Conservation (phyloP, 2,113 vertebrate genomes). For the Macquaria australasica region DNA sequence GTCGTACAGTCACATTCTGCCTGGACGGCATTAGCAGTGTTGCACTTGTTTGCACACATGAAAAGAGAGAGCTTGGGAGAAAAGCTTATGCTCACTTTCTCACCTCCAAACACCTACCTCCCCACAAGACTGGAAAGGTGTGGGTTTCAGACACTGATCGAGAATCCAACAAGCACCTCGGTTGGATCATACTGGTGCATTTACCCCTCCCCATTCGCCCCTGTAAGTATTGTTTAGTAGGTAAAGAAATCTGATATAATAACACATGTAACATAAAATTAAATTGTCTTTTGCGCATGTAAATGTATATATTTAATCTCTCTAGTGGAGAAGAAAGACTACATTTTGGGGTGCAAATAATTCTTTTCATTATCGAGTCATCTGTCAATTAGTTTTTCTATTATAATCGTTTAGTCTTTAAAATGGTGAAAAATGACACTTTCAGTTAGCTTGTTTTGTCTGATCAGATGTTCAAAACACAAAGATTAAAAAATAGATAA, state of each 20-base stretch:
- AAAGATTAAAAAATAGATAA: background rate
- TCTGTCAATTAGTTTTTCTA: background rate
- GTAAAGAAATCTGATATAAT: background rate
- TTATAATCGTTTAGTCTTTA: background rate
- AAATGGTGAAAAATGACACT: background rate
- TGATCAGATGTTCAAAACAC: background rate
- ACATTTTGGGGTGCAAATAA: background rate
- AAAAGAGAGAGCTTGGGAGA: background rate
- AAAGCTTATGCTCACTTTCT: background rate
- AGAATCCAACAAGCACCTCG: background rate
- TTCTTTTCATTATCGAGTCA: background rate
- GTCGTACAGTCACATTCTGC: background rate
- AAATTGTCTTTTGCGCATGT: background rate
- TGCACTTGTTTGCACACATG: background rate
- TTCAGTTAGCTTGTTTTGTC: background rate
- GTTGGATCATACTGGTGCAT: background rate
- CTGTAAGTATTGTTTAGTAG: background rate
- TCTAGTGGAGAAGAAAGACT: background rate
- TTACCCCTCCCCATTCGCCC: background rate
- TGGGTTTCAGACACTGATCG: background rate
- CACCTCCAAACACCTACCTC: background rate
- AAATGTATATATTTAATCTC: background rate
- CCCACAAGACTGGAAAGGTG: too few relatives aligned
- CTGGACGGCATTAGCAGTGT: background rate
- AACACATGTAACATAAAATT: too few relatives aligned